These are phyloP conservation scores for Antedon bifida DNA, from an alignment of 35 echinoderm and acorn worm genomes.

Conservation along the genomic window DNA sequence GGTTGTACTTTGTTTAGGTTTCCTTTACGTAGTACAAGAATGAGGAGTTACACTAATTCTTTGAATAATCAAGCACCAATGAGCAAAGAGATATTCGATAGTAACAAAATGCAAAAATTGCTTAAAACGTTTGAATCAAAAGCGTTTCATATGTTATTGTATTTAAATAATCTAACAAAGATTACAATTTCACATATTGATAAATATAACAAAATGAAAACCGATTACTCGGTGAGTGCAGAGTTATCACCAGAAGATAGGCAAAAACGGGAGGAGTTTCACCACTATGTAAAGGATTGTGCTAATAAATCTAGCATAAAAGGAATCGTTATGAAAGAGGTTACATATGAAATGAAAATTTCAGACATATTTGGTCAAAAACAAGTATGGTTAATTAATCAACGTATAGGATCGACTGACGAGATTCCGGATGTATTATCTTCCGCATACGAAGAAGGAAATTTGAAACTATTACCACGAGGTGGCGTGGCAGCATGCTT, in stretches of 20 bases:
- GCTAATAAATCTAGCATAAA: not conserved
- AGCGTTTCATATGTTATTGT: conserved; percentile 18
- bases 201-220: not conserved
- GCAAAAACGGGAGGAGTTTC: not conserved
- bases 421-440: not conserved
- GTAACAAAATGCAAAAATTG: not conserved
- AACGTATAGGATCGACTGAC: conserved; percentile 7
- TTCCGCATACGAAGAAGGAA: not conserved
- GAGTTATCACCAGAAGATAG: conserved; percentile 7
- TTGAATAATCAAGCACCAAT: not conserved
- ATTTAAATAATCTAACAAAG: not conserved
- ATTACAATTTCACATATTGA: not conserved
- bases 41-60: not conserved
- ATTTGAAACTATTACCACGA: not conserved
- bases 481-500: not conserved
- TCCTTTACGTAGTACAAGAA: conserved; percentile 26
- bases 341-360: conserved; percentile 2
- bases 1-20: conserved; percentile 55
- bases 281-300: not conserved
- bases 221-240: not conserved
- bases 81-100: not conserved
- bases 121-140: not conserved
- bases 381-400: conserved; percentile 28
- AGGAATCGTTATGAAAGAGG: not conserved
- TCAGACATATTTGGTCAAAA: not conserved